Base-by-base conservation (phyloP, 2,797 vertebrate species). In the Clarias laeviceps region DNA sequence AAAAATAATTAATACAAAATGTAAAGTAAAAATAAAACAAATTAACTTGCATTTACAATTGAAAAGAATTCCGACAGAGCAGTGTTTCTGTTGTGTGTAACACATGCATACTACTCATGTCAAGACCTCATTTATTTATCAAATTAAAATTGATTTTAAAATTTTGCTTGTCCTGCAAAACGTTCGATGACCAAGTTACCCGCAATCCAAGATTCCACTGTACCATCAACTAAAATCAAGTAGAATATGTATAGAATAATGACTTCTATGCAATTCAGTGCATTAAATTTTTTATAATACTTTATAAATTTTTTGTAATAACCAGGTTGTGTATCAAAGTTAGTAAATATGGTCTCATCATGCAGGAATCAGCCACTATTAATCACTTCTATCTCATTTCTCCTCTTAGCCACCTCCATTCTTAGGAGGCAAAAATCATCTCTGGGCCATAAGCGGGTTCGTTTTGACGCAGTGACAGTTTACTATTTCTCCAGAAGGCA, bases 401-500 rank as follows among this genome's bases (percentile, higher is more conserved):
- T 78, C 32, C 65, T 0, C 56, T n/a, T 93, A 99, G 98, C 97
- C 84, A 96, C 97, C 12, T 99, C 98, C 91, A 99, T 99, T 93
- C 94, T 98, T 89, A 95, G 97, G 83, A 94, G 96, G 82, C 96
- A 97, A 91, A 97, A 97, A 92, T 96, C 94, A 65, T 93, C 96
- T 0, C 92, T 94, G 3, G 94, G 96, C 80, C 93, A 96, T 68
- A 99, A 99, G 89, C 96, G 94, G 14, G 97, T 99, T 0, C 97
- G 97, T 64, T 99, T 99, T 1, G 97, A 98, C 80, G 96, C 97
- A 86, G 97, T 99, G 93, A 99, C 97, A 0, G 97, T 99, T 34
- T 99, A 97, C 90, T 99, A 98, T 94, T 99, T 99, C 78, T 97
- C 97, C 74, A 94, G 97, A 77, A 96, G 96, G 82, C 98, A 99